Evolutionary conservation across 2,888 invertebrate species (phyloP).

Genomic region (Drosophila trichaetosa): DNA sequence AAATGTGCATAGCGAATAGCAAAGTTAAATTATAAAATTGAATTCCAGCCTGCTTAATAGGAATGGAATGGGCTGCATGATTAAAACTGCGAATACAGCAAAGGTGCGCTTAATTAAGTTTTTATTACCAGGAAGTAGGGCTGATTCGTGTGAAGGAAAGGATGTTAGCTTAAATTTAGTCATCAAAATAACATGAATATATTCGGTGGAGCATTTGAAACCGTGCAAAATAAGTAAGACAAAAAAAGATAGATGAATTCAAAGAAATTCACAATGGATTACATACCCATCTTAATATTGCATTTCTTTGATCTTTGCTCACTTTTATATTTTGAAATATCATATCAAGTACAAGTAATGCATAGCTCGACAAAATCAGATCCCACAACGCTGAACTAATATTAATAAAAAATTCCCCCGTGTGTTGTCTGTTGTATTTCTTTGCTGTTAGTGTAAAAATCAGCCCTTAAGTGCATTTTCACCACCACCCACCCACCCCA

Average conservation of each 20-base stretch:
- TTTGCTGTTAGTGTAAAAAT: constrained; percentile 14
- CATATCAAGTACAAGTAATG: background rate
- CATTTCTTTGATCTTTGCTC: background rate
- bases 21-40: background rate
- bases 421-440: constrained; percentile 11
- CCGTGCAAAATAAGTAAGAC: background rate
- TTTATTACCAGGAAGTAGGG: background rate
- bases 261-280: background rate
- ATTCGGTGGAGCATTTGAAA: background rate
- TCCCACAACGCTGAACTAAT: constrained; percentile 1
- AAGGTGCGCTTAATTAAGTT: background rate
- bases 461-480: constrained; percentile 49
- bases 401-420: constrained; percentile 7
- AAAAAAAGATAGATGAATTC: background rate
- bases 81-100: background rate
- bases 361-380: background rate
- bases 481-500: constrained; percentile 5
- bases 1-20: background rate
- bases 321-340: background rate
- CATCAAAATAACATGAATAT: background rate
- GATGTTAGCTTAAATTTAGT: background rate
- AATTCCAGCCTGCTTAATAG: background rate
- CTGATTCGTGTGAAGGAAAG: background rate
- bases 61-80: background rate
- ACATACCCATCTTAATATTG: background rate